Conservation (phyloP, 2,797 vertebrate species). For the Picus viridis region DNA sequence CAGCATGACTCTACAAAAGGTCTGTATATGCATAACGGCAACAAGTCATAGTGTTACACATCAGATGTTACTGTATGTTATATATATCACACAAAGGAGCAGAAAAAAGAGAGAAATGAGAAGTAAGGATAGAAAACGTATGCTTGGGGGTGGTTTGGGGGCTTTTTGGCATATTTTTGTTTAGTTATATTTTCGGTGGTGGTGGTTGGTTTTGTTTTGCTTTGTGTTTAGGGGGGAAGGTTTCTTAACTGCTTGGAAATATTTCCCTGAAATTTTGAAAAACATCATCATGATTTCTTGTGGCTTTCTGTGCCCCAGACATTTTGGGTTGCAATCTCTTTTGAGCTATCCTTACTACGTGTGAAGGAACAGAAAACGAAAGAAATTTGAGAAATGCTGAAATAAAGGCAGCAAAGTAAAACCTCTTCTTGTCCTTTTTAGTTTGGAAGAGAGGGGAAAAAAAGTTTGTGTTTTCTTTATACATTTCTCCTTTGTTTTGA, state of each 20-base stretch:
- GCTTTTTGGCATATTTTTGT: accelerated
- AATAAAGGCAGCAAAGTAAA: not conserved
- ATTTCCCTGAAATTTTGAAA: not conserved
- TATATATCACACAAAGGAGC: not conserved
- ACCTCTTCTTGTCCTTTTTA: not conserved
- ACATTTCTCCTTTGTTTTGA: not conserved
- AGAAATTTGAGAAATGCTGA: not conserved
- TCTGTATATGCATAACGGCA: not conserved
- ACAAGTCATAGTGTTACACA: not conserved
- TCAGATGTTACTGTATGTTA: not conserved
- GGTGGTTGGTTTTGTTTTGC: too few species aligned
- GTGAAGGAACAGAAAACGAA: not conserved
- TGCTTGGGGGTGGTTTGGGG: not conserved
- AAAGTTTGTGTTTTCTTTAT: accelerated
- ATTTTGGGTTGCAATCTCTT: not conserved
- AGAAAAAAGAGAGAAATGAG: not conserved
- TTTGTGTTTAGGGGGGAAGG: too few species aligned
- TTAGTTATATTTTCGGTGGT: too few species aligned
- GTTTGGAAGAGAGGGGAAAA: not conserved
- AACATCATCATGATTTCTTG: not conserved
- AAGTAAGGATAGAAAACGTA: accelerated
- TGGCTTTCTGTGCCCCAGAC: accelerated
- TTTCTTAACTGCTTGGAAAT: not conserved
- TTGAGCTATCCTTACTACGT: not conserved
- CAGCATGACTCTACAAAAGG: not conserved